Evolutionary conservation across 2,113 vertebrate genomes (phyloP), one percentile per base, ranked within the genome.

Genomic region (Ramphastos sulfuratus): DNA sequence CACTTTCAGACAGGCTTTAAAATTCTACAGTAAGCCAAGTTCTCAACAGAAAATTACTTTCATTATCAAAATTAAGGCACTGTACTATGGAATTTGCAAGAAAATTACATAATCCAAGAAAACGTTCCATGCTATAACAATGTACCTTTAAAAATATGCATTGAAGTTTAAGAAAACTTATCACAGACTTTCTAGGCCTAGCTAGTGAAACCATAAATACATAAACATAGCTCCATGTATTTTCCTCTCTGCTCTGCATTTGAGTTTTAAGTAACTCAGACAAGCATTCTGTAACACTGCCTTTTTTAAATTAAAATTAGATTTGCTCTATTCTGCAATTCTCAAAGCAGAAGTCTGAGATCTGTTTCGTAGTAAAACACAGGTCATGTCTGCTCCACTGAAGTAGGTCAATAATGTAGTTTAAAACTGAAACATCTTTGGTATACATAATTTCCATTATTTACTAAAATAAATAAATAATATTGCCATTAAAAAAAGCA

Each of bases 31-130:
- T 93, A 97, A 97, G 72, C 23, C 42, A 92, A 89, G 55, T 95
- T 94, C 82, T 96, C 92, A 96, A 93, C 97, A 92, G 83, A 97
- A 97, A 98, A 97, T 90, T 87, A 94, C 93, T 97, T 98, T 95
- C 92, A 96, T 97, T 97, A 97, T 95, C 87, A 94, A 94, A 94
- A 92, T 96, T 91, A 96, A 97, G 94, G 91, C 81, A 92, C 65
- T 85, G 33, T 44, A 86, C 59, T 66, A 16, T 44, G 64, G 95
- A 96, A 97, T 97, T 84, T 93, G 21, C 60, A 95, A 74, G 44
- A 92, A 97, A 96, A 96, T 42, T 82, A 90, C 20, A 94, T 77
- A 92, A 92, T 95, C 91, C 91, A 94, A 96, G 73, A 85, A 79
- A 92, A 93, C 55, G 65, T 89, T 92, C 58, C 56, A 56, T 54